Base-by-base conservation (phyloP, 2,113 vertebrate genomes). In the Epinephelus moara region DNA sequence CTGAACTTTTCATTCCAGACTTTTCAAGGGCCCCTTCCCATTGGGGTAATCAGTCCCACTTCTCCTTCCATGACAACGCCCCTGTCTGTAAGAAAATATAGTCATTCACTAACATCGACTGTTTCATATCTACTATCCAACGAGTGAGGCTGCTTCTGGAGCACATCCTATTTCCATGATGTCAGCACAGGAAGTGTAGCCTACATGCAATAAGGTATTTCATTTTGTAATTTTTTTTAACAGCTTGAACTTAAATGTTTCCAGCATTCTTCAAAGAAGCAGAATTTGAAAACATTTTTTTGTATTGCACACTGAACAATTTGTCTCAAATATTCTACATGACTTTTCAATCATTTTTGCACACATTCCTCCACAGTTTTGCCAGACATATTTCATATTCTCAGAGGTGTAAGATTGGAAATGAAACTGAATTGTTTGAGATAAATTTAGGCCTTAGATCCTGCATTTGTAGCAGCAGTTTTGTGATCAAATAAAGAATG, bases 181-280 rank as follows among this genome's bases (percentile, higher is more conserved):
- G 30, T 53, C 67, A 37, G 12, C 2, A 64, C 78, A 85, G 83
- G 83, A 85, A 72, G 53, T 81, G 72, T 12, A 15, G 6, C 40
- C 25, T 42, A 15, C 19, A 4, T 19, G 47, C 23, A 5, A 6
- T 2, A 1, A 78, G 62, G 19, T 6, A 4, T 52, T 40, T 47
- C 2, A 47, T 42, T 59, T 21, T n/a, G 19, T 11, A 30, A 4
- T 37, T 37, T 37, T 37, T 37, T 37, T 37, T 37, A 23, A 12
- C 52, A 1, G 13, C 18, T 0, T 27, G 4, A 42, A 42, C 30
- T 62, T 1, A 4, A 30, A 37, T 21, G 25, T 64, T 49, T 63
- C 68, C 14, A 12, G 13, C 12, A 2, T 57, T 59, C n/a, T 59
- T 59, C 4, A 40, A 19, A 33, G 30, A 37, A n/a, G 25, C n/a